phyloP scores from a whole-genome alignment of 2,888 invertebrate species.

The Drosophila kambysellisi region DNA sequence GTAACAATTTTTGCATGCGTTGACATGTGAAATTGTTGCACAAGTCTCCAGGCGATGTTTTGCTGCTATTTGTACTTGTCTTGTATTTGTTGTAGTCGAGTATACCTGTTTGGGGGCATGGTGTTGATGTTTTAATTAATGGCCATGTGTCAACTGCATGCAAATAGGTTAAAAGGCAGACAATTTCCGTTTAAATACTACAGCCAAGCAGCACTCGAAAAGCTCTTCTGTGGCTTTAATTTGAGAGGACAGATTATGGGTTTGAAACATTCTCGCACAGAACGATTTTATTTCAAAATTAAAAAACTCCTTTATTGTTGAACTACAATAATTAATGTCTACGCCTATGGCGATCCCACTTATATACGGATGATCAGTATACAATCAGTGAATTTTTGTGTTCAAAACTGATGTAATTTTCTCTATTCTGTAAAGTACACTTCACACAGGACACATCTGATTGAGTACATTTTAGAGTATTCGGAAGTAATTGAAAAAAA shows the following conservation, averaged over 20 bases:
- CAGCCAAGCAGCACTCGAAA: constrained; percentile 10
- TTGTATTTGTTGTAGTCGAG: constrained; percentile 21
- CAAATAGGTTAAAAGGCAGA: constrained; percentile 61
- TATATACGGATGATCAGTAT: too few relatives aligned
- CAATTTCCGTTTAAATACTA: constrained; percentile 51
- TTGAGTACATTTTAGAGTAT: background rate
- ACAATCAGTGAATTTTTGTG: background rate
- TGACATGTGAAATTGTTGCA: constrained; percentile 74
- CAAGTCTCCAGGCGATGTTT: constrained; percentile 70
- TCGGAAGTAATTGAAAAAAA: too few relatives aligned
- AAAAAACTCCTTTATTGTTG: background rate
- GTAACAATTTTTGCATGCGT: constrained; percentile 65
- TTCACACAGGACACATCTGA: background rate
- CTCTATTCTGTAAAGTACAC: background rate
- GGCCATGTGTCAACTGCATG: constrained; percentile 62
- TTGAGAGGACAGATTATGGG: background rate
- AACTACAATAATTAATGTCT: background rate
- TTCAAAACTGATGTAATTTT: too few relatives aligned
- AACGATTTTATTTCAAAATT: too few relatives aligned
- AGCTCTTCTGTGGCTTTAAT: constrained; percentile 14
- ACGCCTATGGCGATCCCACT: too few relatives aligned
- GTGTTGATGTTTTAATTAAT: constrained; percentile 72
- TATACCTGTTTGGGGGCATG: constrained; percentile 9
- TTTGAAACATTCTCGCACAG: background rate
- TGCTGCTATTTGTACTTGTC: constrained; percentile 39